These are phyloP conservation scores for Eupithecia exiguata DNA, from an alignment of 2,888 invertebrate species.

Conservation along the genomic window DNA sequence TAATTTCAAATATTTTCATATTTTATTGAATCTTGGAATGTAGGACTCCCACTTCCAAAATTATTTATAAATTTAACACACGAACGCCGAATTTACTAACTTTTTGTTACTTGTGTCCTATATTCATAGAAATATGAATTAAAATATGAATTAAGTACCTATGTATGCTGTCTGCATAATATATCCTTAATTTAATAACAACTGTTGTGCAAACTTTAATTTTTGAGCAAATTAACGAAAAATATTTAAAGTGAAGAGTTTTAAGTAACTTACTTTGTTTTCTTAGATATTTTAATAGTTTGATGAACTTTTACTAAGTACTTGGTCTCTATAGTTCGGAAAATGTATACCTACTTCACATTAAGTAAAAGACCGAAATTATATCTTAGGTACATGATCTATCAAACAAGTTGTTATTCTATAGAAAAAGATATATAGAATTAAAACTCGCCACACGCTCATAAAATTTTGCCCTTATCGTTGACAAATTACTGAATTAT, in stretches of 20 bases:
- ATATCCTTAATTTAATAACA: constrained; percentile 15
- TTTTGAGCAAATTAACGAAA: constrained; percentile 35
- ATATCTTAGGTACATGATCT: constrained; percentile 11
- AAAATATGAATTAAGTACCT: not conserved
- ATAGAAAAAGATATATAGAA: constrained; percentile 33
- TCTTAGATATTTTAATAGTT: constrained; percentile 8
- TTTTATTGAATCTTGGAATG: constrained; percentile 27
- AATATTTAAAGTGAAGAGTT: constrained; percentile 14
- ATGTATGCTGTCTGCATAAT: not conserved
- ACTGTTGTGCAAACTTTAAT: constrained; percentile 24
- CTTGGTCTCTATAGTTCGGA: constrained; percentile 35
- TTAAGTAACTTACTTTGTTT: constrained; percentile 7
- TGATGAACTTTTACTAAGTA: constrained; percentile 33
- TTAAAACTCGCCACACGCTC: constrained; percentile 14
- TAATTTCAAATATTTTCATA: not conserved
- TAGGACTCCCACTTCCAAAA: too few relatives aligned
- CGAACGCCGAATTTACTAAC: not conserved
- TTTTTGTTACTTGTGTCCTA: not conserved
- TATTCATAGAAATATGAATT: not conserved
- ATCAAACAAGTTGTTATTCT: constrained; percentile 6
- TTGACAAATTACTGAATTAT: not conserved
- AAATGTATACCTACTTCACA: constrained; percentile 37
- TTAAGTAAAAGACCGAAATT: constrained; percentile 31
- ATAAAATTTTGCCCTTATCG: constrained; percentile 20
- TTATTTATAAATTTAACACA: too few relatives aligned